phyloP scores from a whole-genome alignment of 1,140 invertebrate genomes.

The Lasaia peninsularis region DNA sequence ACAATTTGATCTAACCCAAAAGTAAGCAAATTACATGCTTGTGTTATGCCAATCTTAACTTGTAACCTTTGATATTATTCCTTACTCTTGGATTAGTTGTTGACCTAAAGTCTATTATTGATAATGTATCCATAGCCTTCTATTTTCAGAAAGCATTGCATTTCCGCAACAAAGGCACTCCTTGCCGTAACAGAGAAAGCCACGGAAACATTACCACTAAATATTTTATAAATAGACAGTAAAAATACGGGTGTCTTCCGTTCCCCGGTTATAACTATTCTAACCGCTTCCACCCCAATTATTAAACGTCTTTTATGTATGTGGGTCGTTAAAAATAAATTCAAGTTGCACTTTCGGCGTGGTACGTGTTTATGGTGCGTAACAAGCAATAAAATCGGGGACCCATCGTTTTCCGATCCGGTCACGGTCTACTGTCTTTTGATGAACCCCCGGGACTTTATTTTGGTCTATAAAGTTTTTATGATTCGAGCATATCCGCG shows the following conservation, averaged over 20 bases:
- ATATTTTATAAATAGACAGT: neutral
- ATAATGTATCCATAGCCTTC: no score
- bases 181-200: no score
- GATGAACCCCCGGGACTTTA: conserved; percentile 63
- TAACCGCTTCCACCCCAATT: conserved; percentile 21
- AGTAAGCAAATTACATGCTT: no score
- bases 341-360: conserved; percentile 39
- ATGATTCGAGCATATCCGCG: conserved; percentile 46
- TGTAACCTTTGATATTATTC: no score
- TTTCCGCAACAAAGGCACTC: no score
- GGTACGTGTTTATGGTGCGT: conserved; percentile 60
- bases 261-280: conserved; percentile 20
- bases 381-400: conserved; percentile 69
- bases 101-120: no score
- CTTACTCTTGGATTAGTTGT: no score
- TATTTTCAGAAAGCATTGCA: no score
- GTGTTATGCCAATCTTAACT: no score
- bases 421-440: conserved; percentile 43
- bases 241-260: neutral
- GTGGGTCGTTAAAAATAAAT: conserved; percentile 49
- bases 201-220: neutral
- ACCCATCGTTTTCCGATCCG: conserved; percentile 60
- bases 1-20: no score
- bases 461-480: conserved; percentile 68
- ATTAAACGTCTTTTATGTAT: conserved; percentile 51